phyloP scores from a whole-genome alignment of 2,797 vertebrate genomes.

The Gadopsis bispinosus region DNA sequence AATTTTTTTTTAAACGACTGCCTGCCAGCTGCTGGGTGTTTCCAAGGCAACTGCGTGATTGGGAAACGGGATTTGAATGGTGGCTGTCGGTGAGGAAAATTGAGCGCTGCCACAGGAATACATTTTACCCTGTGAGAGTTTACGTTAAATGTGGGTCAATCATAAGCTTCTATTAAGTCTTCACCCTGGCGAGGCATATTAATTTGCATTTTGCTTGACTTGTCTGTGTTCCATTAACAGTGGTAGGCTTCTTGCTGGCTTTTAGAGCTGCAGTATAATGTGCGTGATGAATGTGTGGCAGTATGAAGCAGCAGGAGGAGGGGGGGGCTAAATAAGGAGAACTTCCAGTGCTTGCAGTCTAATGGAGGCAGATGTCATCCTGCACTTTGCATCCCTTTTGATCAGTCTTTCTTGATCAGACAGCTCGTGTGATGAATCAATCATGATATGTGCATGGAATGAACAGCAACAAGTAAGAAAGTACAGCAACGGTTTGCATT shows the following conservation, averaged over 20 bases:
- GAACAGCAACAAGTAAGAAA: conserved; percentile 10
- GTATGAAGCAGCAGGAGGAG: conserved; percentile 12
- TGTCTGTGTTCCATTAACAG: conserved; percentile 66
- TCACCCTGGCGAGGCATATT: conserved; percentile 74
- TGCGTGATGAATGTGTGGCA: conserved; percentile 60
- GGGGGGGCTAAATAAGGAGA: conserved; percentile 45
- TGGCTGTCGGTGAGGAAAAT: conserved; percentile 73
- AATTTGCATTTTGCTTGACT: conserved; percentile 76
- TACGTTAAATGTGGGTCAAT: conserved; percentile 82
- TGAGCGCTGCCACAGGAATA: conserved; percentile 71
- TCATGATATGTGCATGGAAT: background rate
- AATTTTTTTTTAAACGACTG: conserved; percentile 70
- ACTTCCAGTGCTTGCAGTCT: conserved; percentile 42
- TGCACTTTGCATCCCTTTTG: conserved; percentile 43
- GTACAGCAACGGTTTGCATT: background rate
- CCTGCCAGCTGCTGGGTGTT: conserved; percentile 77
- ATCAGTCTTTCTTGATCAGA: conserved; percentile 40
- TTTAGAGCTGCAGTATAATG: conserved; percentile 35
- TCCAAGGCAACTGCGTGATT: conserved; percentile 82
- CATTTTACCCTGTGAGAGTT: conserved; percentile 74
- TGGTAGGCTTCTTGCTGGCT: conserved; percentile 42
- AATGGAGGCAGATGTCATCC: conserved; percentile 64
- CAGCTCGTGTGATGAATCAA: conserved; percentile 26
- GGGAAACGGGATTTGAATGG: conserved; percentile 77
- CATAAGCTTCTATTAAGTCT: conserved; percentile 80